These are phyloP conservation scores for Ciconia boyciana DNA, from an alignment of 2,113 vertebrate species.

Conservation along the genomic window DNA sequence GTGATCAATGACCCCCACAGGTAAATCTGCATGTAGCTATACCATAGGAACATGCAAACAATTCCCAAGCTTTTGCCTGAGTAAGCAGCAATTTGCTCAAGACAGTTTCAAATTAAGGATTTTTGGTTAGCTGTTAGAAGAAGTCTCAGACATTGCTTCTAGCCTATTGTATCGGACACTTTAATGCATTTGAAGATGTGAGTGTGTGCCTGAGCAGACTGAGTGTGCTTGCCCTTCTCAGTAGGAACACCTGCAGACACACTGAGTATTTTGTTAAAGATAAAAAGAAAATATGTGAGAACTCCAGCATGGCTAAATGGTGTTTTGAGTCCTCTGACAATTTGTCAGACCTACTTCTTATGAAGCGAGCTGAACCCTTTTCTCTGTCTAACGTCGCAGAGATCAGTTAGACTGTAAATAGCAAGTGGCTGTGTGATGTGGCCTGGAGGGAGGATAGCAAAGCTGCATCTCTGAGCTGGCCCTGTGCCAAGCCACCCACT, in stretches of 20 bases:
- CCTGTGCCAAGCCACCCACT: accelerated
- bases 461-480: neutral
- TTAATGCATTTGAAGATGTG: neutral
- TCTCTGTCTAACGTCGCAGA: neutral
- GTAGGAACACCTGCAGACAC: neutral
- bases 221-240: neutral
- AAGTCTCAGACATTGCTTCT: neutral
- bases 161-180: neutral
- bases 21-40: neutral
- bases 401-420: neutral
- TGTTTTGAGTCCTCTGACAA: neutral
- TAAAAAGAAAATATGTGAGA: neutral
- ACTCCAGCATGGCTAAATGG: neutral
- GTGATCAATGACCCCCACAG: neutral
- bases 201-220: neutral
- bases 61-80: neutral
- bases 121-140: neutral
- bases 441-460: neutral
- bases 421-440: neutral
- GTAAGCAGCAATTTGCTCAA: neutral
- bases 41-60: accelerated
- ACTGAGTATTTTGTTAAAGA: neutral
- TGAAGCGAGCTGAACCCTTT: neutral
- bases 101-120: neutral
- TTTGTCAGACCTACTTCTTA: neutral